Evolutionary conservation across 2,113 vertebrate species (phyloP).

Genomic region (Galeopterus variegatus): DNA sequence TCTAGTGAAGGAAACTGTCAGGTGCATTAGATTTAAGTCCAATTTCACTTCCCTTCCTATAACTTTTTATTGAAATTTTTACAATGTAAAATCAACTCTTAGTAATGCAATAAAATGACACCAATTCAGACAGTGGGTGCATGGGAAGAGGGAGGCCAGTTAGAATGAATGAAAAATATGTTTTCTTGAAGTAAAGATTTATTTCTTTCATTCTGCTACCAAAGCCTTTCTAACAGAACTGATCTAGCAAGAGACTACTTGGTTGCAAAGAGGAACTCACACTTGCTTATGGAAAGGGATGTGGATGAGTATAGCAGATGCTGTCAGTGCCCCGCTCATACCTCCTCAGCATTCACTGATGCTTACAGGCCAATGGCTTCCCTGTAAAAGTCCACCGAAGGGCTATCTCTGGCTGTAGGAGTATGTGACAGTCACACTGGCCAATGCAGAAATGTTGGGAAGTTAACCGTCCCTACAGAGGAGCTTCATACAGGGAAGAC

Average conservation of each 20-base stretch:
- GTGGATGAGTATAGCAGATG: neutral
- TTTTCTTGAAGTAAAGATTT: slow-evolving; percentile 33
- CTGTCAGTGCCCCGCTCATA: rapidly evolving
- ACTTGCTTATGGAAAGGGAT: neutral
- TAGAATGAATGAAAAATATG: slow-evolving; percentile 36
- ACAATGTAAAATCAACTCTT: slow-evolving; percentile 67
- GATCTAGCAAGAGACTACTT: neutral
- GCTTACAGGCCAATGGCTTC: neutral
- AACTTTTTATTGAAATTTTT: slow-evolving; percentile 71
- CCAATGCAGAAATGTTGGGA: neutral
- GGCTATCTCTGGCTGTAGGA: neutral
- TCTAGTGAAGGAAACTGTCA: slow-evolving; percentile 56
- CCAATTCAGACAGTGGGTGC: slow-evolving; percentile 16
- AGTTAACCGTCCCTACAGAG: neutral
- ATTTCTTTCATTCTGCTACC: neutral
- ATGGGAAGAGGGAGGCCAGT: neutral
- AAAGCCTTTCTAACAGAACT: neutral
- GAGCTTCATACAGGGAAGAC: neutral
- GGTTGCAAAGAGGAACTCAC: neutral
- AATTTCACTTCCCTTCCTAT: slow-evolving; percentile 65
- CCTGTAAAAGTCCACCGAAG: neutral
- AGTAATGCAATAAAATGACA: slow-evolving; percentile 53
- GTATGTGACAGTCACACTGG: rapidly evolving
- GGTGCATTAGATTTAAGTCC: slow-evolving; percentile 61
- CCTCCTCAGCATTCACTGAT: neutral